Percentiles rank a stretch among this genome's conserved stretches.
Conservation (phyloP, 2,888 invertebrate species). For the Plebejus anna region DNA sequence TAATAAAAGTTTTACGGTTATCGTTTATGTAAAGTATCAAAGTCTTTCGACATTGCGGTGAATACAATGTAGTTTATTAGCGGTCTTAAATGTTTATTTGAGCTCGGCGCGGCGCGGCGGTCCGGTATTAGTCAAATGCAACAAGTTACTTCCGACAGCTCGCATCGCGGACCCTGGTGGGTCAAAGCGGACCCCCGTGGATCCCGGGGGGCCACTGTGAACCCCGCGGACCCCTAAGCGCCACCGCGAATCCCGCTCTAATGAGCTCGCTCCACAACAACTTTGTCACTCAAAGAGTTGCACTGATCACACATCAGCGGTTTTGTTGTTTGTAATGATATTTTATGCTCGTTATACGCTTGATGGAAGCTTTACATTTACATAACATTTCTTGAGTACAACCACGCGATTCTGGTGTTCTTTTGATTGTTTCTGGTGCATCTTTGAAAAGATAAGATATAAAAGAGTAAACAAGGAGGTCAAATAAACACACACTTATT, state of each 20-base stretch:
- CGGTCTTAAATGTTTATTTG: neutral
- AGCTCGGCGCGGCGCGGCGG: neutral
- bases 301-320: neutral
- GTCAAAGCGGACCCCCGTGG: neutral
- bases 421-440: neutral
- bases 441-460: neutral
- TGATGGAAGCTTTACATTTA: neutral
- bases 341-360: neutral
- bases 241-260: neutral
- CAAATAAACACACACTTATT: neutral
- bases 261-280: neutral
- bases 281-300: neutral
- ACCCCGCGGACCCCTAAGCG: neutral
- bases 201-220: neutral
- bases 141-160: conserved; percentile 68
- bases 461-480: neutral
- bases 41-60: neutral
- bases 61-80: conserved; percentile 4
- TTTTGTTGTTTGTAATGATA: neutral
- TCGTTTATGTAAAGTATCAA: conserved; percentile 1
- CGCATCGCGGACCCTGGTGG: neutral
- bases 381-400: too few relatives aligned
- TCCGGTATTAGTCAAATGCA: conserved; percentile 53
- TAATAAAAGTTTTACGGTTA: conserved; percentile 15
- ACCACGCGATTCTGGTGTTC: neutral